Evolutionary conservation across 2,888 invertebrate species (phyloP), one percentile per base, ranked within the genome.

Genomic region (Xylocampa areola): DNA sequence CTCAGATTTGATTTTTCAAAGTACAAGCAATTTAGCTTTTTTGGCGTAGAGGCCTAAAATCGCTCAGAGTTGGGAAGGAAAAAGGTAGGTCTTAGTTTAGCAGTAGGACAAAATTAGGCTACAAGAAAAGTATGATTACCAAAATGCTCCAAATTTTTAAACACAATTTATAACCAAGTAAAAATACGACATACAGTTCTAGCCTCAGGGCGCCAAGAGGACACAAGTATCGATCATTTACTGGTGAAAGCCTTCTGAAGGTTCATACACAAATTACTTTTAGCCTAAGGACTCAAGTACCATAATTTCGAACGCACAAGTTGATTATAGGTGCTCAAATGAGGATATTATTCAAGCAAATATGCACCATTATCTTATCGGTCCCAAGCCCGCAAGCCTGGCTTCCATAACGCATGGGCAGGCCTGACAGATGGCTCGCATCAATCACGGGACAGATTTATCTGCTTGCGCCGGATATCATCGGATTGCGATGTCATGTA

Each of bases 371-470:
- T 32, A 35, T 36, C 43, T 67, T 68, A 67, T 68, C 52, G 29
- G 30, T 11, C 14, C 2, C 17, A 16, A 36, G 21, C 39, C 37
- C 10, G 51, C 36, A 29, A 54, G 30, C 48, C 14, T 5, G 32
- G 44, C 14, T 14, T 27, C 32, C 59, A 57, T 57, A 54, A 52
- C 57, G 60, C 45, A 17, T 53, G 51, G 52, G 23, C 68, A 43
- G 66, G 47, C 45, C 29, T 48, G 73, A 69, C 67, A 40, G 55
- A 69, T 48, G 53, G 37, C 40, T 19, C 4, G 8, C 64, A 77
- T 76, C 68, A 48, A 57, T 74, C 67, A 65, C 35, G n/a, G 30
- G 36, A 41, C 59, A 45, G 66, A 74, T 72, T 64, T 66, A 50
- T 68, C 61, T 54, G 47, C 35, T 36, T 45, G 55, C 52, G 53